A percentile compares a stretch with the other conserved stretches of the same genome.
These are phyloP conservation scores for Notoglanidium macrostoma DNA, from an alignment of 2,797 vertebrate genomes.

Conservation along the genomic window DNA sequence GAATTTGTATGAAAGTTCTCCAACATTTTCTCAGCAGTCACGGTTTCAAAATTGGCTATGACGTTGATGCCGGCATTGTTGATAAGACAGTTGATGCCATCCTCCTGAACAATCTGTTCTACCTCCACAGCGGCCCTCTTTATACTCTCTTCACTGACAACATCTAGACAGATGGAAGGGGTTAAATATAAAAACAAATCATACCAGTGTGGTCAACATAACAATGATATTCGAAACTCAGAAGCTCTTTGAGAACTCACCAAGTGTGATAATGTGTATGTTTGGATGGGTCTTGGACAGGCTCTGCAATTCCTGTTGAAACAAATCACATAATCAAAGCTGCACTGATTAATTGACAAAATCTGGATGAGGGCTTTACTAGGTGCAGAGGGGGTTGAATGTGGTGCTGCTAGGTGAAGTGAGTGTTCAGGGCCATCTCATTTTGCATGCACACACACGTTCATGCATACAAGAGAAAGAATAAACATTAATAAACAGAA, in stretches of 20 bases:
- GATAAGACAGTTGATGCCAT: slow-evolving; percentile 80
- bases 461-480: background rate
- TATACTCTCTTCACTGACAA: slow-evolving; percentile 76
- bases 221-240: background rate
- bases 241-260: background rate
- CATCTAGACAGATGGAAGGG: slow-evolving; percentile 64
- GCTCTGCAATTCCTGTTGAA: slow-evolving; percentile 66
- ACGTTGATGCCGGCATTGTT: slow-evolving; percentile 82
- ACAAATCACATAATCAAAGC: background rate
- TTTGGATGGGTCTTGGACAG: slow-evolving; percentile 66
- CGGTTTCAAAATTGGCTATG: slow-evolving; percentile 71
- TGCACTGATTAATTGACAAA: background rate
- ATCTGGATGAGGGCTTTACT: background rate
- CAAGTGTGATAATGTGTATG: slow-evolving; percentile 53
- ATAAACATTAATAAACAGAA: background rate
- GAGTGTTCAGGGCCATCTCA: background rate
- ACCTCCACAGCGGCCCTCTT: slow-evolving; percentile 73
- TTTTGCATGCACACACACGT: background rate
- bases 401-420: background rate
- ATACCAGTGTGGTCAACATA: background rate
- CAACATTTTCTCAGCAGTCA: slow-evolving; percentile 78
- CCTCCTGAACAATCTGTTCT: slow-evolving; percentile 69
- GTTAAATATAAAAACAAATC: slow-evolving; percentile 46
- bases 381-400: background rate
- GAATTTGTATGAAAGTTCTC: slow-evolving; percentile 77